Evolutionary conservation across 2,888 invertebrate genomes (phyloP), one percentile per base, ranked within the genome.

Genomic region (Dolomedes plantarius): DNA sequence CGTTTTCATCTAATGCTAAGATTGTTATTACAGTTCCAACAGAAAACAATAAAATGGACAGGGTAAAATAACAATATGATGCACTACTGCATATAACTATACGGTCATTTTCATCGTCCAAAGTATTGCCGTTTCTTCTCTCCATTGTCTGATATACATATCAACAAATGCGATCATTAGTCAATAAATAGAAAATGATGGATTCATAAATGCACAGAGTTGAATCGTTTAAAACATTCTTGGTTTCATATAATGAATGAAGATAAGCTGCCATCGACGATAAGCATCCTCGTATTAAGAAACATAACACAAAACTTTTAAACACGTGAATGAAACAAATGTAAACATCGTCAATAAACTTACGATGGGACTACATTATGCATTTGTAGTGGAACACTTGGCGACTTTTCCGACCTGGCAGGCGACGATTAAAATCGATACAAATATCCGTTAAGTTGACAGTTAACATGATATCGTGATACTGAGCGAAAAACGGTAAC

Each of bases 21-120:
- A 89, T 87, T 13, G 89, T 89, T 36, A 89, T 87, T 13, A 89
- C 87, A 46, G 89, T 88, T 13, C 89, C 89, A 74, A 89, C 86
- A 13, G 89, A 88, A 87, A 89, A 89, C 13, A 89, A 73, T 28
- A 88, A 65, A 13, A 89, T 86, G 1, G 89, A 88, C 36, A 89
- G 73, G 2, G 89, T 85, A 73, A 89, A 89, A 69, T 89, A 89
- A 68, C 89, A 89, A 67, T 89, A 89, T 3, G 89, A 89, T 27
- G 88, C 88, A 75, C 88, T 88, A 56, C 89, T 89, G 67, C 89
- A 89, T 74, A 88, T 79, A 31, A 87, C 81, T 41, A 87, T 68
- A 27, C 87, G 67, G 19, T 81, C 81, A 50, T 62, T 78, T 6
- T 87, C 87, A 27, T 82, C 81, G 31, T 77, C 77, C 32, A 76